Evolutionary conservation across 2,113 vertebrate species (phyloP).

Genomic region (Callospermophilus lateralis): DNA sequence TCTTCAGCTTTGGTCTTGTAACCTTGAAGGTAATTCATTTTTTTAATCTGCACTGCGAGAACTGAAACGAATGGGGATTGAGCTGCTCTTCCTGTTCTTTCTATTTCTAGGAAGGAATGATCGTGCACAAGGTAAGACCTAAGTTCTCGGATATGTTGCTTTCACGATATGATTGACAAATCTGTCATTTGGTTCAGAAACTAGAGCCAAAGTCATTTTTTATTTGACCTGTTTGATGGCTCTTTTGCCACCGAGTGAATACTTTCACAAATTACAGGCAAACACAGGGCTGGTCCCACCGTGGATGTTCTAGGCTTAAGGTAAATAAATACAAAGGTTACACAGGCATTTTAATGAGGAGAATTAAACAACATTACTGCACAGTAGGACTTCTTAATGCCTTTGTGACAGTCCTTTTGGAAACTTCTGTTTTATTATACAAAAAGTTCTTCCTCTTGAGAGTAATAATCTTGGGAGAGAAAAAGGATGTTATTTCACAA

Average conservation of each 20-base stretch:
- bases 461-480: constrained; percentile 17
- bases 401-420: constrained; percentile 21
- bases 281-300: constrained; percentile 3
- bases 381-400: background rate
- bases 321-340: constrained; percentile 67
- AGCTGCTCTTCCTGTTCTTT: constrained; percentile 93
- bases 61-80: constrained; percentile 97
- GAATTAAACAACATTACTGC: constrained; percentile 59
- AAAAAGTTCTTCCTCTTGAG: background rate
- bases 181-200: constrained; percentile 77
- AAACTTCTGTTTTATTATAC: constrained; percentile 55
- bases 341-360: constrained; percentile 48
- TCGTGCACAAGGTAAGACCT: constrained; percentile 94
- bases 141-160: constrained; percentile 61
- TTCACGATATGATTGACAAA: constrained; percentile 65
- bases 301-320: constrained; percentile 52
- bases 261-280: constrained; percentile 65
- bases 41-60: constrained; percentile 88
- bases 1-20: constrained; percentile 77
- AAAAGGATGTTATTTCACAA: constrained; percentile 34
- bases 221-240: constrained; percentile 61
- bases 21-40: constrained; percentile 82
- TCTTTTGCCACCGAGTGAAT: constrained; percentile 65
- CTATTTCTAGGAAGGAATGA: constrained; percentile 93
- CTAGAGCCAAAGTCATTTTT: constrained; percentile 65